These are phyloP conservation scores for Drosophila phalerata DNA, from an alignment of 2,888 invertebrate genomes.

Conservation along the genomic window DNA sequence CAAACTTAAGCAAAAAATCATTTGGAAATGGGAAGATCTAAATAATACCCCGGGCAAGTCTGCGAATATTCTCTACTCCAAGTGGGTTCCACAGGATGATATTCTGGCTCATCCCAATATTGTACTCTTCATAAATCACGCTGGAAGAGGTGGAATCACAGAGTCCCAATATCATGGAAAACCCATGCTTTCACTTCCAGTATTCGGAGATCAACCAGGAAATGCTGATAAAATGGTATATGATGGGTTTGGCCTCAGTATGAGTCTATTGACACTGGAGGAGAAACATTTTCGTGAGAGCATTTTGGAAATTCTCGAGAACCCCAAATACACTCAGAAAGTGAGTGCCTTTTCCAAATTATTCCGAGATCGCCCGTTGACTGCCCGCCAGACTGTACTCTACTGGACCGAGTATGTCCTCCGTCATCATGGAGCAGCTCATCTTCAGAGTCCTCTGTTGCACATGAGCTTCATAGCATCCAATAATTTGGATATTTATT, in stretches of 20 bases:
- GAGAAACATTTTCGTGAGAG: constrained; percentile 46
- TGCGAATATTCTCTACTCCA: constrained; percentile 85
- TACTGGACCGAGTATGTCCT: constrained; percentile 88
- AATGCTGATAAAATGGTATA: constrained; percentile 71
- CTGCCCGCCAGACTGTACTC: constrained; percentile 86
- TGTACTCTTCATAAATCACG: constrained; percentile 89
- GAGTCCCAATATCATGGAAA: constrained; percentile 88
- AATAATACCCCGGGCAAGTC: constrained; percentile 85
- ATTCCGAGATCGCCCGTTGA: constrained; percentile 87
- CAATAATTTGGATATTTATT: constrained; percentile 86
- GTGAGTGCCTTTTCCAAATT: constrained; percentile 85
- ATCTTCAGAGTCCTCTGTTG: constrained; percentile 86
- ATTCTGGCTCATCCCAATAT: constrained; percentile 88
- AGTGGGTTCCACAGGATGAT: constrained; percentile 90
- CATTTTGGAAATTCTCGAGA: constrained; percentile 61
- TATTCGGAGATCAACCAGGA: constrained; percentile 80
- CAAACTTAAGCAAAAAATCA: constrained; percentile 88
- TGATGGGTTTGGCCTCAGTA: constrained; percentile 73
- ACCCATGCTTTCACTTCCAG: constrained; percentile 85
- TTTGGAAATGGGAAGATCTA: constrained; percentile 90
- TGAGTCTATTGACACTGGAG: constrained; percentile 59
- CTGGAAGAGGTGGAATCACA: constrained; percentile 88
- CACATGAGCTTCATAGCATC: constrained; percentile 85
- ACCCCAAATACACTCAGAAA: constrained; percentile 62
- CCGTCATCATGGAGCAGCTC: constrained; percentile 86